phyloP scores from a whole-genome alignment of 2,113 vertebrate species.

The Motacilla tschutschensis region DNA sequence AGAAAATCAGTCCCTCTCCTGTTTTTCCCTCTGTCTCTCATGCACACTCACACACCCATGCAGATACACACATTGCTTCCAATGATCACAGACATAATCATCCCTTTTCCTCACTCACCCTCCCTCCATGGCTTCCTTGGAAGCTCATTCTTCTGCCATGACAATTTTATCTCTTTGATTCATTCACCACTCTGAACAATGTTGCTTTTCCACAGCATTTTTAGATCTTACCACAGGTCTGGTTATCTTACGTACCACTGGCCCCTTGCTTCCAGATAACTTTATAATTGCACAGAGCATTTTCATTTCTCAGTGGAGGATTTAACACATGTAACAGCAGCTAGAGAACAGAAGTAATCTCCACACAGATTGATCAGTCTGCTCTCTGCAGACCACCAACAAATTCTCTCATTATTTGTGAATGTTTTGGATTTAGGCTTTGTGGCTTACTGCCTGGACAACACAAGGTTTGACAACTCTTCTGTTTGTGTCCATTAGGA shows the following conservation, averaged over 20 bases:
- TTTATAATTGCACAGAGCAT: not conserved
- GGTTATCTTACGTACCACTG: not conserved
- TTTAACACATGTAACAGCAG: not conserved
- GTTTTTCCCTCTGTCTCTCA: not conserved
- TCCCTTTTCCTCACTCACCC: not conserved
- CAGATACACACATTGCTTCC: not conserved
- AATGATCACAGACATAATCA: not conserved
- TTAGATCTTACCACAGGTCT: not conserved
- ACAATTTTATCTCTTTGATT: not conserved
- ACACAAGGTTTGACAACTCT: not conserved
- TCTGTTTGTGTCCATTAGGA: not conserved
- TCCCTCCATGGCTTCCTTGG: not conserved
- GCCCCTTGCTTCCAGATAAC: not conserved
- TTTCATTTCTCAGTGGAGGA: not conserved
- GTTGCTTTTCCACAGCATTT: not conserved
- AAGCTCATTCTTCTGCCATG: not conserved
- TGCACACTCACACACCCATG: accelerated
- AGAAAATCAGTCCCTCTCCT: not conserved
- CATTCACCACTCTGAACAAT: not conserved
- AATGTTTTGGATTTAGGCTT: not conserved
- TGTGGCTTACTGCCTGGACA: not conserved
- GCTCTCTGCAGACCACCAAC: not conserved
- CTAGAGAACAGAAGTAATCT: not conserved
- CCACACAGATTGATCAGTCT: not conserved
- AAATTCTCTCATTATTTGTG: not conserved